phyloP scores from a whole-genome alignment of 1,140 invertebrate species.

The Drosophila nikananu region DNA sequence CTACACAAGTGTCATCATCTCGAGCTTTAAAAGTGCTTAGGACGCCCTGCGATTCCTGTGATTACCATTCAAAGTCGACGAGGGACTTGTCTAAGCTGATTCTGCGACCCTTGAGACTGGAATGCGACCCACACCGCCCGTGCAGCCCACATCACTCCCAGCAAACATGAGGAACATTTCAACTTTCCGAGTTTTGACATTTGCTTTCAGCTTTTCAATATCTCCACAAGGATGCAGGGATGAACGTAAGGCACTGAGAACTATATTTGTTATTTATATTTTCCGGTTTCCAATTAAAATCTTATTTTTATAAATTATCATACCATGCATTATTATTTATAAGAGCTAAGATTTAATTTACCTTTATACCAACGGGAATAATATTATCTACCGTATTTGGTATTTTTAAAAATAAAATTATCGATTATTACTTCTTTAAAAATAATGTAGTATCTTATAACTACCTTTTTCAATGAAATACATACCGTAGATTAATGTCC shows the following conservation, averaged over 20 bases:
- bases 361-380: too few relatives aligned
- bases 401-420: neutral
- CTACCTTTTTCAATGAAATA: too few relatives aligned
- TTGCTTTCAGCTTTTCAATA: conserved; percentile 57
- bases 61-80: conserved; percentile 44
- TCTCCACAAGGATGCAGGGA: neutral
- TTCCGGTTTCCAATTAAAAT: neutral
- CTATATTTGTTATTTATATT: neutral
- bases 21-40: conserved; percentile 47
- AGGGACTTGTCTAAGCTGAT: conserved; percentile 64
- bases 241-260: conserved; percentile 1
- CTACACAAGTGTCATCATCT: conserved; percentile 68
- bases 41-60: conserved; percentile 40
- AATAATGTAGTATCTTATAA: neutral
- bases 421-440: neutral
- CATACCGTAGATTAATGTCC: too few relatives aligned
- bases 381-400: neutral
- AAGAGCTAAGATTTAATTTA: neutral
- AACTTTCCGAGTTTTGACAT: conserved; percentile 71
- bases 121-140: neutral
- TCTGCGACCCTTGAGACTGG: conserved; percentile 61
- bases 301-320: neutral
- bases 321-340: too few relatives aligned
- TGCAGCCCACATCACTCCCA: neutral
- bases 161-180: conserved; percentile 21